Conservation (phyloP, 2,888 invertebrate genomes). For the Sympetrum striolatum region DNA sequence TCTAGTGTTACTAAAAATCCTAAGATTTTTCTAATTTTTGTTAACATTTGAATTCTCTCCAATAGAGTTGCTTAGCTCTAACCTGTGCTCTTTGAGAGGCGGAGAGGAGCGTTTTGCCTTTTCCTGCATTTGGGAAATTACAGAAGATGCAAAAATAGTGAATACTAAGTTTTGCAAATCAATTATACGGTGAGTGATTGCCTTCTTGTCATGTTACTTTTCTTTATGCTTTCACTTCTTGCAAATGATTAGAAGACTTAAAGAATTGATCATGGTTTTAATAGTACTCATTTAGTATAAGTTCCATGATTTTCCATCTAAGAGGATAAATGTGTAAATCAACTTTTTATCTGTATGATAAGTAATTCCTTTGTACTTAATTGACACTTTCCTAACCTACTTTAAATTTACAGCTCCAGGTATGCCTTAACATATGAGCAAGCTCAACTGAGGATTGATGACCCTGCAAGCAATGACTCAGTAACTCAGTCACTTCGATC, state of each 20-base stretch:
- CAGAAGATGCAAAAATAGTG: conserved; percentile 80
- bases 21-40: too few species aligned
- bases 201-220: not conserved
- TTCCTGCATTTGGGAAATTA: conserved; percentile 94
- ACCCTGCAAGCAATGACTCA: conserved; percentile 71
- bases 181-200: conserved; percentile 70
- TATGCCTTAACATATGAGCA: conserved; percentile 97
- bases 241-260: not conserved
- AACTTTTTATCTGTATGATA: not conserved
- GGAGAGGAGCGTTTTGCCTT: conserved; percentile 93
- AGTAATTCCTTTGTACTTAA: not conserved
- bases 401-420: conserved; percentile 62
- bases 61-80: conserved; percentile 87
- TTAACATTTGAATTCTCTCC: conserved; percentile 49
- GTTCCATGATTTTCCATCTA: too few species aligned
- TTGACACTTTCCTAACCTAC: conserved; percentile 49
- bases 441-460: conserved; percentile 94
- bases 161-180: conserved; percentile 88
- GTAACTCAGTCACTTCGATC: conserved; percentile 79
- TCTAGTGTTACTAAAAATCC: too few species aligned
- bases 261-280: not conserved
- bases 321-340: too few species aligned
- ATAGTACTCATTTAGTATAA: too few species aligned
- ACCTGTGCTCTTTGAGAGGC: conserved; percentile 92
- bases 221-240: not conserved